Evolutionary conservation across 2,113 vertebrate species (phyloP), one percentile per base, ranked within the genome.

Genomic region (Hoplias malabaricus): DNA sequence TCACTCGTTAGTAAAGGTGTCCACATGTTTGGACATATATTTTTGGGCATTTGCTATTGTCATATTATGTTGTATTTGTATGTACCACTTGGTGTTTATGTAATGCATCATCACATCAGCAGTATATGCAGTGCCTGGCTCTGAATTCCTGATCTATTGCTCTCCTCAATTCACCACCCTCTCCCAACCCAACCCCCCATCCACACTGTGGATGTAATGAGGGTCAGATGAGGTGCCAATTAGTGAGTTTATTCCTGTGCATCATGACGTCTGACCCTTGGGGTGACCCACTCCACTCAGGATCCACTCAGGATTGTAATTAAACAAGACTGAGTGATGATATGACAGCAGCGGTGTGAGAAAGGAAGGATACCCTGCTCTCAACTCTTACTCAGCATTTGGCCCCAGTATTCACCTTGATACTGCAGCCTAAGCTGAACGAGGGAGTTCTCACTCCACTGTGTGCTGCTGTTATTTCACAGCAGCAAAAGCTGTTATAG

Each of bases 161-260:
- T 4, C 14, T 54, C 46, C 38, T 31, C 27, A 10, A 50, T 54
- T 23, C 36, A 54, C n/a, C n/a, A n/a, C n/a, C n/a, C n/a, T n/a
- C n/a, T n/a, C n/a, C n/a, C n/a, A n/a, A n/a, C n/a, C n/a, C n/a
- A 33, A 3, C n/a, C 33, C n/a, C 50, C 33, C 10, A 10, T 46
- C 10, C 61, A 38, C 33, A 4, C 10, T 4, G 23, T 33, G 23
- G 31, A n/a, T 48, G 5, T 54, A 70, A 70, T 21, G 7, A 54
- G 68, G 48, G 68, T 33, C 68, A 53, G 10, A 36, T 31, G 19
- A 61, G 68, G 54, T n/a, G 66, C 50, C 42, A 62, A 62, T 79
- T 73, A 68, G 21, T 9, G 54, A 66, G 46, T 19, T 68, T 40
- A 62, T 61, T 19, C 43, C 31, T 54, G 53, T 69, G 59, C 54